These are phyloP conservation scores for Trochalopteron elliotii DNA, from an alignment of 2,113 vertebrate species.

Conservation along the genomic window DNA sequence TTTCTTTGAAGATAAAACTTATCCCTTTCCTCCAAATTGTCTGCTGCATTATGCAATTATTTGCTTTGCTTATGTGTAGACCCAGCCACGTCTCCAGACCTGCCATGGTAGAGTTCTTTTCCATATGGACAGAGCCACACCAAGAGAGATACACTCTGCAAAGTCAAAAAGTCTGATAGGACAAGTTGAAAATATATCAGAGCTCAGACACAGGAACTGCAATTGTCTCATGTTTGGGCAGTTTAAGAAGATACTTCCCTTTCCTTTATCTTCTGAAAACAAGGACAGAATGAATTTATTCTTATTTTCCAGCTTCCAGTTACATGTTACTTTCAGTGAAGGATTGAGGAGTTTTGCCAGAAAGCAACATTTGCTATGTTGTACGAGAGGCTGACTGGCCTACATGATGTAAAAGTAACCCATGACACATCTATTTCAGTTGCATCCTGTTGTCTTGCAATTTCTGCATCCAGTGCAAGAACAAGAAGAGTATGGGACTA, in stretches of 20 bases:
- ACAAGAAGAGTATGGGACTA: background rate
- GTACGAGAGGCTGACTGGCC: background rate
- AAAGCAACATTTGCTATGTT: background rate
- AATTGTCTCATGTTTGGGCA: background rate
- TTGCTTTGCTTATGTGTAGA: background rate
- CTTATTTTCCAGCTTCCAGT: background rate
- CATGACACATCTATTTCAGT: background rate
- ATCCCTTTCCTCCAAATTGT: background rate
- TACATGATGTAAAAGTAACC: background rate
- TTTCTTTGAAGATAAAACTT: background rate
- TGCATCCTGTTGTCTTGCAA: background rate
- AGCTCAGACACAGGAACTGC: background rate
- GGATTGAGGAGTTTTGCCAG: background rate
- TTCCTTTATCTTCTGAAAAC: background rate
- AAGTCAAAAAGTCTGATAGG: background rate
- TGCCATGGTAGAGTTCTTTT: background rate
- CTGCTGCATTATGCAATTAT: background rate
- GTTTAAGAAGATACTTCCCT: background rate
- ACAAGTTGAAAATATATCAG: background rate
- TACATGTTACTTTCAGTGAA: background rate
- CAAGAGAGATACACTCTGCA: background rate
- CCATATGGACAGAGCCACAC: background rate
- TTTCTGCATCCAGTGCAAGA: background rate
- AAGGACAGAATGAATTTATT: background rate
- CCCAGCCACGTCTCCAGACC: background rate